phyloP scores from a whole-genome alignment of 2,888 invertebrate genomes.

The Spilosoma lubricipeda region DNA sequence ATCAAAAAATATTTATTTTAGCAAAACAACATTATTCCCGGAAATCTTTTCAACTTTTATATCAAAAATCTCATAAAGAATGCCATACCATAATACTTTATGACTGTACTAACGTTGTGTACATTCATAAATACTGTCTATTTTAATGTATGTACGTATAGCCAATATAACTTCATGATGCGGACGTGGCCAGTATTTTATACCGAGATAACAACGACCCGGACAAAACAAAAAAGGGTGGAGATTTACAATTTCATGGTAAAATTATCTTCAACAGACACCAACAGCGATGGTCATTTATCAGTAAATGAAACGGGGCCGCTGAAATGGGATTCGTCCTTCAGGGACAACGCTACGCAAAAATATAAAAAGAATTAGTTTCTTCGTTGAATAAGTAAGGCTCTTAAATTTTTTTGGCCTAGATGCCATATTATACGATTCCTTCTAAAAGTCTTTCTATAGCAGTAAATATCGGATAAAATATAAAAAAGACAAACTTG shows the following conservation, averaged over 20 bases:
- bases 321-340: background rate
- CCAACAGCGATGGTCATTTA: background rate
- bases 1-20: background rate
- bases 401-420: background rate
- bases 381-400: background rate
- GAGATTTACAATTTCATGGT: background rate
- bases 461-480: background rate
- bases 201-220: background rate
- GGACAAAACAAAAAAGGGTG: background rate
- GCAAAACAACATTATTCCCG: background rate
- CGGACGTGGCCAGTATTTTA: slow-evolving; percentile 1
- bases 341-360: background rate
- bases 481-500: background rate
- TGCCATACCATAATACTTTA: slow-evolving; percentile 9
- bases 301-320: background rate
- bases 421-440: background rate
- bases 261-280: slow-evolving; percentile 1
- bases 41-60: background rate
- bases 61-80: slow-evolving; percentile 10
- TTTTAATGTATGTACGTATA: slow-evolving; percentile 5
- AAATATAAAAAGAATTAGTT: background rate
- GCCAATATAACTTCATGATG: slow-evolving; percentile 2
- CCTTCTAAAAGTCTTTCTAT: background rate
- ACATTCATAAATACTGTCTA: slow-evolving; percentile 6
- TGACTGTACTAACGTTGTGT: background rate